These are phyloP conservation scores for Pseudomyrmex cubaensis DNA, from an alignment of 1,140 invertebrate species.

Conservation along the genomic window DNA sequence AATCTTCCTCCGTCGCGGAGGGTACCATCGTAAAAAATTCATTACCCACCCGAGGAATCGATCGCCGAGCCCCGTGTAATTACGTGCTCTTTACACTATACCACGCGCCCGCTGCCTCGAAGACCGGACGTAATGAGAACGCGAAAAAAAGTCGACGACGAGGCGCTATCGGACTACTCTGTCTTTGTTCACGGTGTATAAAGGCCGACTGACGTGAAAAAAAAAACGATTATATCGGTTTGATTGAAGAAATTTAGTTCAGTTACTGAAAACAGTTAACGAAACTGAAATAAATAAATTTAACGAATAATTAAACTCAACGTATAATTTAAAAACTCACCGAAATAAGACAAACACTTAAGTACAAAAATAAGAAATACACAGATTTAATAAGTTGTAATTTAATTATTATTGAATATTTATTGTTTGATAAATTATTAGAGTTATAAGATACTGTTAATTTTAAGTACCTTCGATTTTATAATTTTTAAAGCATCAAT, in stretches of 20 bases:
- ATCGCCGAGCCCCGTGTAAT: constrained; percentile 81
- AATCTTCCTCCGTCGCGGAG: constrained; percentile 62
- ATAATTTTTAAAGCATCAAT: no score
- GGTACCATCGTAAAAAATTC: constrained; percentile 82
- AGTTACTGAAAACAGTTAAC: not conserved
- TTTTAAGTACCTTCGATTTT: no score
- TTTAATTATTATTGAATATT: no score
- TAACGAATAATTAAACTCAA: not conserved
- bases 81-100: constrained; percentile 76
- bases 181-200: constrained; percentile 31
- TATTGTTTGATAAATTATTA: no score
- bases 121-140: constrained; percentile 55
- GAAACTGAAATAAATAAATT: constrained; percentile 1
- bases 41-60: constrained; percentile 81
- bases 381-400: no score
- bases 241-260: constrained; percentile 34
- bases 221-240: constrained; percentile 31
- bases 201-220: not conserved
- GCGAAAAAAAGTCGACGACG: constrained; percentile 37
- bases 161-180: constrained; percentile 37
- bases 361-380: no score
- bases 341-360: no score
- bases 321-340: no score
- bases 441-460: no score
- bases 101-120: constrained; percentile 54